Conservation (phyloP, 2,797 vertebrate genomes). For the Xerus rutilus region DNA sequence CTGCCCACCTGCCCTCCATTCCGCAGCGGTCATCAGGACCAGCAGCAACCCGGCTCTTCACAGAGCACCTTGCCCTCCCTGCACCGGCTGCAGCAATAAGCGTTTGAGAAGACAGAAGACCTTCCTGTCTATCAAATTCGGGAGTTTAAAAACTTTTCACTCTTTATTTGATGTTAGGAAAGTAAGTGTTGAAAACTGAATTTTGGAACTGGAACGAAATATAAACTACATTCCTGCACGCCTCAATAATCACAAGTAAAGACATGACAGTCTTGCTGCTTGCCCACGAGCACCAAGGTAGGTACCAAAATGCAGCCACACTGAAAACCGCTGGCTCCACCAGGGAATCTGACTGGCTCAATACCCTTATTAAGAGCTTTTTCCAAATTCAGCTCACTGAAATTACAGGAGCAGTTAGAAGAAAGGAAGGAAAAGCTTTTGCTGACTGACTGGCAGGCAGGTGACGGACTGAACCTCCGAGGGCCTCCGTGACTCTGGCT, state of each 20-base stretch:
- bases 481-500: rapidly evolving
- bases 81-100: not conserved
- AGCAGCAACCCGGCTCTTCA: not conserved
- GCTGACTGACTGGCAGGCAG: not conserved
- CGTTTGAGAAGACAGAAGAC: not conserved
- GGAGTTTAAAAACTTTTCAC: not conserved
- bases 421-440: not conserved
- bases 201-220: not conserved
- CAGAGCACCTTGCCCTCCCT: not conserved
- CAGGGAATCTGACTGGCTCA: not conserved
- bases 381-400: not conserved
- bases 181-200: not conserved
- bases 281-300: not conserved
- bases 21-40: not conserved
- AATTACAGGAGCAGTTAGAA: not conserved
- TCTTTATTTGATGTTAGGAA: not conserved
- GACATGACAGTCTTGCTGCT: not conserved
- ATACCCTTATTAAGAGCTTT: not conserved
- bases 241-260: not conserved
- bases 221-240: not conserved
- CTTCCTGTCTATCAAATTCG: not conserved
- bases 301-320: not conserved
- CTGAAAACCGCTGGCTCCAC: not conserved
- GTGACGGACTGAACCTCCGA: not conserved
- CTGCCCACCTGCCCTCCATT: not conserved